phyloP scores from a whole-genome alignment of 1,140 invertebrate species.

The Myzus persicae region DNA sequence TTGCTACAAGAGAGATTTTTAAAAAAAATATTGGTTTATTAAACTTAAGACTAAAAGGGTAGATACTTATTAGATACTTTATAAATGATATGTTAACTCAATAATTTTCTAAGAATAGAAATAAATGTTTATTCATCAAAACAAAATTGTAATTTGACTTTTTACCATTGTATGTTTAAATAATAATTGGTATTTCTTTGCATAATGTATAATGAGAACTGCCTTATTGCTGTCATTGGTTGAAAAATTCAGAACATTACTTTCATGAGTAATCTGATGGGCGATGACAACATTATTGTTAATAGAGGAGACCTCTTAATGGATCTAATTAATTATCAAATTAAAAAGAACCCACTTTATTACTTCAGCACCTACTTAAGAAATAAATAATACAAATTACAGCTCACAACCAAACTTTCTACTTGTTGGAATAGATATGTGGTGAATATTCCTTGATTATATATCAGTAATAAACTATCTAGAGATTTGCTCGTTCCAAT shows the following conservation, averaged over 20 bases:
- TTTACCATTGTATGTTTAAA: not conserved
- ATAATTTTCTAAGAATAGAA: not conserved
- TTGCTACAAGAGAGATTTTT: not conserved
- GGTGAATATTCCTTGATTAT: not conserved
- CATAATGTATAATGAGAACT: not conserved
- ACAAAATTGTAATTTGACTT: not conserved
- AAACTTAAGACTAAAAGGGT: not conserved
- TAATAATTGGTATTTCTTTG: not conserved
- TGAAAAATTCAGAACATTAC: not conserved
- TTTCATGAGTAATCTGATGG: not conserved
- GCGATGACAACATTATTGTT: not conserved
- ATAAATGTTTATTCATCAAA: slow-evolving; percentile 5
- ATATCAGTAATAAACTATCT: not conserved
- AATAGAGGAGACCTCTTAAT: not conserved
- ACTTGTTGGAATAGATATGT: not conserved
- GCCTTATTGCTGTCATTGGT: not conserved
- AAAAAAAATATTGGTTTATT: not conserved
- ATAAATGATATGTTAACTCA: not conserved
- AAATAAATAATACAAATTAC: not conserved
- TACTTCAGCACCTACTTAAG: not conserved
- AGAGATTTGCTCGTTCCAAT: too few species aligned
- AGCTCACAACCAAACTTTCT: not conserved
- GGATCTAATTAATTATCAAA: not conserved
- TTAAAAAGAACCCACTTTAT: not conserved
- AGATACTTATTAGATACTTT: not conserved